Percentiles rank a stretch among this genome's conserved stretches.
Conservation (phyloP, 2,888 invertebrate species). For the Trichogramma evanescens region DNA sequence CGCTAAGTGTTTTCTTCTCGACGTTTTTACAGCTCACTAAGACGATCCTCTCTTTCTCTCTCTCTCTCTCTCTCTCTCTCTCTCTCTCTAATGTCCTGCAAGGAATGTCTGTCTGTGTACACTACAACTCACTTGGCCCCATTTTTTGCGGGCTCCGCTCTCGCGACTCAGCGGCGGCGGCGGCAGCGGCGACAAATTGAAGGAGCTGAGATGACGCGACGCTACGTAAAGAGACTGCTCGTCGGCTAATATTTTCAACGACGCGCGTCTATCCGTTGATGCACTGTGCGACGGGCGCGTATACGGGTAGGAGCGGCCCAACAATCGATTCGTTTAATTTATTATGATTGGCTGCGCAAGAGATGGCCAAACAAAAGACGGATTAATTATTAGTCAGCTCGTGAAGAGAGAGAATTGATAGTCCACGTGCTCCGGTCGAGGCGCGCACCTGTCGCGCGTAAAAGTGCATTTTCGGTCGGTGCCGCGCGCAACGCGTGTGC, state of each 20-base stretch:
- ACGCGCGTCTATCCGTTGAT: too few species aligned
- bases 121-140: not conserved
- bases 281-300: too few species aligned
- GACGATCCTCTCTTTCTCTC: not conserved
- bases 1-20: slow-evolving; percentile 26
- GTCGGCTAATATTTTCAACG: too few species aligned
- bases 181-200: slow-evolving; percentile 13
- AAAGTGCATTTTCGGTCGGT: too few species aligned
- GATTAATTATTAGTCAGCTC: slow-evolving; percentile 35
- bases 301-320: not conserved
- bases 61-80: not conserved
- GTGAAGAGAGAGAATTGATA: slow-evolving; percentile 33
- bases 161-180: slow-evolving; percentile 21
- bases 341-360: slow-evolving; percentile 9
- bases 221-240: not conserved
- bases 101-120: not conserved
- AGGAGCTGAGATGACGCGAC: slow-evolving; percentile 2
- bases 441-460: not conserved
- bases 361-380: not conserved
- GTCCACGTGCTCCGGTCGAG: slow-evolving; percentile 8
- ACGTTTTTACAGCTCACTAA: slow-evolving; percentile 6
- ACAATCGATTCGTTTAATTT: slow-evolving; percentile 2
- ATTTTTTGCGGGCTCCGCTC: slow-evolving; percentile 16
- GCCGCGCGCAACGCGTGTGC: slow-evolving; percentile 5
- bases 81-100: not conserved